Base-by-base conservation (phyloP, 2,888 invertebrate species). In the Rhopalosiphum nymphaeae region DNA sequence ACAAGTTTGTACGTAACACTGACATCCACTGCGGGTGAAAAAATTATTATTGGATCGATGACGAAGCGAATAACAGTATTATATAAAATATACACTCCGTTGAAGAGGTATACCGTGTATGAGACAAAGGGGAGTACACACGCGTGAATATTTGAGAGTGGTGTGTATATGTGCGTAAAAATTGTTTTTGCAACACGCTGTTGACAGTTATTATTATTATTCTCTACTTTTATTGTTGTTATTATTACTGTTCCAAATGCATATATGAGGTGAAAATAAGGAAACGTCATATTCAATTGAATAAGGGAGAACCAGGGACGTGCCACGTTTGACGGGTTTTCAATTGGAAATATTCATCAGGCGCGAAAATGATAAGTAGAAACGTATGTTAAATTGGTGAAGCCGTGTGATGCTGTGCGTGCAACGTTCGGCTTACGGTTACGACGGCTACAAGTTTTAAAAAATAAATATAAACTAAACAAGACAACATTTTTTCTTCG, bases 321-420 rank as follows among this genome's bases (percentile, higher is more conserved):
- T 44, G 26, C 53, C 57, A 10, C n/a, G 46, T 92, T 92, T 87
- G 91, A 92, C 86, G 91, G 86, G 46, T 86, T 86, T 86, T 86
- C 57, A 29, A 92, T 92, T 86, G 91, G 61, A 92, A 92, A 92
- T 92, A 87, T 86, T 86, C 86, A 46, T 87, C 91, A n/a, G 78
- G 25, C 57, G 44, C 57, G 26, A 86, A 87, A 86, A 61, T 57
- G 84, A 91, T 85, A 91, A 85, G 85, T 91, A 86, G 86, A 92
- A 87, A 86, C 91, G 85, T n/a, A 29, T 44, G 56, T 91, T 57
- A 56, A 85, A 85, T 85, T 56, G 61, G 46, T 9, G 21, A 21
- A 49, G 44, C 56, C 21, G 26, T 26, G 46, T n/a, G 85, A 57
- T 57, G 42, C 25, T 13, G 36, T 78, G 78, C 9, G 36, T 21